Evolutionary conservation across 2,113 vertebrate genomes (phyloP), one percentile per base, ranked within the genome.

Genomic region (Lampris megalopsis): DNA sequence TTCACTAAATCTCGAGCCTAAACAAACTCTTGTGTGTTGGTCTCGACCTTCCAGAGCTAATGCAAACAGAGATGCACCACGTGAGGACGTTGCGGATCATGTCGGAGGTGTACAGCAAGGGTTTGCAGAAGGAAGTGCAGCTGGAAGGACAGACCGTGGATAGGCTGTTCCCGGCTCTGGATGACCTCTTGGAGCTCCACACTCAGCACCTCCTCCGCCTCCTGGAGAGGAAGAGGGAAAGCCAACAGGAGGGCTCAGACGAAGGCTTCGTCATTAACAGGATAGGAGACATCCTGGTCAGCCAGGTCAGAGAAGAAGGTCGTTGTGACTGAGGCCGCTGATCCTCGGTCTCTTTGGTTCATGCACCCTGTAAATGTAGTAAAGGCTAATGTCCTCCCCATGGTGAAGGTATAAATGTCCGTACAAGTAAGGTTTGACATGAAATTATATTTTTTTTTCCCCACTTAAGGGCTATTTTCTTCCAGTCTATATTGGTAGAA

Each of bases 41-140:
- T 50, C 0, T 67, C 24, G 24, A 2, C 37, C 62, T 0, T 45
- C 0, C 92, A 99, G 98, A 99, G 88, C 80, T 99, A 41, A 98
- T 99, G 94, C 98, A 99, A 89, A 99, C 98, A 0, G 98, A 99
- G 92, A 96, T 99, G 92, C 98, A 99, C 85, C 98, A 99, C 13
- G 80, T 99, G 62, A 95, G 97, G 43, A 99, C 97, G 0, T 86
- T 99, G 87, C 97, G 97, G 86, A 98, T 99, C 86, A 98, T 99
- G 97, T 95, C 94, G 0, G 97, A 99, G 0, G 97, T 99, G 1
- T 99, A 97, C 91, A 96, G 95, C 24, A 95, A 96, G 54, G 98
- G 97, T 3, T 95, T 99, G 91, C 53, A 94, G 70, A 95, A 95
- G 6, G 97, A 99, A 1, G 84, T 97, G 75, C 96, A 97, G 66